phyloP scores from a whole-genome alignment of 2,888 invertebrate species.

The Alloscopus bannaensis region DNA sequence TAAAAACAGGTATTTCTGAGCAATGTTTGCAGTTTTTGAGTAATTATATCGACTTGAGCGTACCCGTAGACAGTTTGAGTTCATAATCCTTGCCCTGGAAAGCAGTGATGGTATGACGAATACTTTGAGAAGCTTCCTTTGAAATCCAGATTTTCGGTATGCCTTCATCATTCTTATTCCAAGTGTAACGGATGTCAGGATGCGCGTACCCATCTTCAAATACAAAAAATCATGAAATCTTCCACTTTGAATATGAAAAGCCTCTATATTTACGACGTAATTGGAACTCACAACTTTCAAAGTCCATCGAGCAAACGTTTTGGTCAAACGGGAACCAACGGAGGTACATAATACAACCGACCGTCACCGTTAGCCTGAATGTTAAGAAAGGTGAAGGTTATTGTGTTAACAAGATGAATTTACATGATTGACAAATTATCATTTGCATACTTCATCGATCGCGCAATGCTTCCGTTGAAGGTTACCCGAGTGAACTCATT shows the following conservation, averaged over 20 bases:
- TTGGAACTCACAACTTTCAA: conserved; percentile 99
- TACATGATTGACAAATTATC: conserved; percentile 3
- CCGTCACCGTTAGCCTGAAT: conserved; percentile 92
- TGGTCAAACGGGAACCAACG: conserved; percentile 98
- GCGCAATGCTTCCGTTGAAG: conserved; percentile 53
- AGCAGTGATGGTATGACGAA: conserved; percentile 49
- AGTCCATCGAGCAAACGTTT: conserved; percentile 95
- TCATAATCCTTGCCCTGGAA: conserved; percentile 19
- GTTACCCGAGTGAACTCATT: conserved; percentile 60
- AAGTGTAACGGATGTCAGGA: conserved; percentile 28
- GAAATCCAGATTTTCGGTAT: conserved; percentile 38
- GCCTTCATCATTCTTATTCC: conserved; percentile 24
- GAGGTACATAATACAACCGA: conserved; percentile 96
- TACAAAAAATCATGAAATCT: background rate
- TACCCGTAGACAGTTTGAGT: background rate
- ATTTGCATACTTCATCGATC: conserved; percentile 51
- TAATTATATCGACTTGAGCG: conserved; percentile 2
- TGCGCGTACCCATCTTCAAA: conserved; percentile 18
- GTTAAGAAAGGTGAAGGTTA: background rate
- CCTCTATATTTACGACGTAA: conserved; percentile 76
- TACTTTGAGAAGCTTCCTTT: conserved; percentile 45
- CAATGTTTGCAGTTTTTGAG: background rate
- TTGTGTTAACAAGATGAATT: background rate
- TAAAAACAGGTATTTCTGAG: background rate
- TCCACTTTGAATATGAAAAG: background rate